Evolutionary conservation across 1,140 invertebrate species (phyloP).

Genomic region (Lerema accius): DNA sequence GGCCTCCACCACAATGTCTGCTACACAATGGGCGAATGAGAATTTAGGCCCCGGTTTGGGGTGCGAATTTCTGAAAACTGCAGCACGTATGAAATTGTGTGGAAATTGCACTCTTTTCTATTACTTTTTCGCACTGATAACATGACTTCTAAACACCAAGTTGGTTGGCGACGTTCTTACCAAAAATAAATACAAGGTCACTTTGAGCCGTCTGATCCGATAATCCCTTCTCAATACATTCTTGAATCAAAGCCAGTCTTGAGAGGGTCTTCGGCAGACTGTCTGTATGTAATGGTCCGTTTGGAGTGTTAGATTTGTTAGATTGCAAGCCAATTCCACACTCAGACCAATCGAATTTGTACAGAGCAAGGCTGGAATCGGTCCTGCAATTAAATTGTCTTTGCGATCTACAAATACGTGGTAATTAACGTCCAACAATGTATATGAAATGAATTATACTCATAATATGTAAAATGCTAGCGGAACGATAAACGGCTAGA

Average conservation of each 20-base stretch:
- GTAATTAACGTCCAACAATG: no score
- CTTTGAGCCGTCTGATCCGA: background rate
- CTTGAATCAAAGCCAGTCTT: slow-evolving; percentile 42
- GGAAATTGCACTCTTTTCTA: slow-evolving; percentile 8
- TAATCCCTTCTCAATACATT: slow-evolving; percentile 3
- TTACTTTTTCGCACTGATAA: no score
- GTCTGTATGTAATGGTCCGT: slow-evolving; percentile 55
- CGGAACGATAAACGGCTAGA: no score
- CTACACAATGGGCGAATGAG: slow-evolving; percentile 54
- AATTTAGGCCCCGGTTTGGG: slow-evolving; percentile 30
- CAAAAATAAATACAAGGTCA: background rate
- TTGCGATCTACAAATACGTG: background rate
- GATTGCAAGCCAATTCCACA: slow-evolving; percentile 47
- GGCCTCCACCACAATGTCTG: slow-evolving; percentile 60
- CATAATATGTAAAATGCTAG: no score
- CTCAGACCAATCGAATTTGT: slow-evolving; percentile 42
- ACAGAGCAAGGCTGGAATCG: slow-evolving; percentile 32
- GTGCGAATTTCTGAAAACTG: slow-evolving; percentile 13
- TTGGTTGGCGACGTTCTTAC: no score
- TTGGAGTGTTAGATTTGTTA: slow-evolving; percentile 32
- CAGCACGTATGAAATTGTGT: slow-evolving; percentile 23
- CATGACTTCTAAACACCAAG: no score
- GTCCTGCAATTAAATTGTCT: slow-evolving; percentile 13
- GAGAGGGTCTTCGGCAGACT: slow-evolving; percentile 37
- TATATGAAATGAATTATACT: no score